These are phyloP conservation scores for Theocolax elegans DNA, from an alignment of 1,140 invertebrate genomes.

Conservation along the genomic window DNA sequence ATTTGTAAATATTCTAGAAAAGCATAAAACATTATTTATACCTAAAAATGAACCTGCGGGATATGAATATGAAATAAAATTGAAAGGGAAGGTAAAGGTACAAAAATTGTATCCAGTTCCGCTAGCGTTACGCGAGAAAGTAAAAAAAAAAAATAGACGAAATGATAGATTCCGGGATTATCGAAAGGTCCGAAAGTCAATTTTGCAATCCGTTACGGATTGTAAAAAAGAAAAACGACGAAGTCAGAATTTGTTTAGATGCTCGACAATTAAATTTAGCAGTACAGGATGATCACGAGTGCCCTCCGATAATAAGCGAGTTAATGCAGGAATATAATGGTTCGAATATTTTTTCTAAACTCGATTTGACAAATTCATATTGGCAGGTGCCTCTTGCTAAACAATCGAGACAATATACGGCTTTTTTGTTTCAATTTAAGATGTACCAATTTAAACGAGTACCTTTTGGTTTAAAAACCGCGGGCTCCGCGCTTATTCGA, in stretches of 20 bases:
- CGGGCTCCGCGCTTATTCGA: conserved; percentile 53
- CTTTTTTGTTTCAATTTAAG: conserved; percentile 51
- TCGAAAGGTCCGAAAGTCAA: background rate
- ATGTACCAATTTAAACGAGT: conserved; percentile 53
- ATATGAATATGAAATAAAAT: background rate
- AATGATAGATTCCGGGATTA: conserved; percentile 35
- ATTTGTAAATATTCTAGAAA: background rate
- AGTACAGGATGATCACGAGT: conserved; percentile 34
- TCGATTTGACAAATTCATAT: conserved; percentile 47
- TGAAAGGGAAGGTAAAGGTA: background rate
- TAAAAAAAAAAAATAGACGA: conserved; percentile 43
- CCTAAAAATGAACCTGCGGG: background rate
- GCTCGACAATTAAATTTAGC: conserved; percentile 37
- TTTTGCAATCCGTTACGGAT: conserved; percentile 48
- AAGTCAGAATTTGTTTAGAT: conserved; percentile 54
- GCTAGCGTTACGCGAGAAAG: conserved; percentile 51
- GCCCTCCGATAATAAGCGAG: conserved; percentile 25
- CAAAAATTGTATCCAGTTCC: conserved; percentile 47
- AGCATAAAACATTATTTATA: background rate
- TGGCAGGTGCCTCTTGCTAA: conserved; percentile 54
- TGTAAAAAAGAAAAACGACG: conserved; percentile 48
- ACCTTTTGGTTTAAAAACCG: conserved; percentile 56
- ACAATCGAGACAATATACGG: conserved; percentile 52
- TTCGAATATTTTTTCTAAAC: conserved; percentile 25
- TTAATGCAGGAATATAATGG: conserved; percentile 26